phyloP scores from a whole-genome alignment of 1,140 invertebrate species.

The Drosophila serrata region DNA sequence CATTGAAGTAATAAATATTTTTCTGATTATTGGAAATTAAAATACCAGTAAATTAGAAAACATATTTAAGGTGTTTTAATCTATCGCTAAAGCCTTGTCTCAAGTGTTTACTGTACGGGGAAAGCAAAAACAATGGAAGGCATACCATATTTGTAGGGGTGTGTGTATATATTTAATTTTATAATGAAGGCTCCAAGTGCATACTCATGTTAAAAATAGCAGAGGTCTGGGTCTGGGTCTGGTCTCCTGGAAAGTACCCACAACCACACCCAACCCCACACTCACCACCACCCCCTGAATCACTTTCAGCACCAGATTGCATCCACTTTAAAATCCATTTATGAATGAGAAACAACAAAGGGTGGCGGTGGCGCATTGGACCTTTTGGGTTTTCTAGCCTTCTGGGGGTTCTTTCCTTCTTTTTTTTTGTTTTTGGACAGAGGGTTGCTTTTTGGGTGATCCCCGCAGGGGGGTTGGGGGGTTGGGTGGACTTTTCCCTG shows the following conservation, averaged over 20 bases:
- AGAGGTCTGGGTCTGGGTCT: constrained; percentile 15
- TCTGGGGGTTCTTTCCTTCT: constrained; percentile 19
- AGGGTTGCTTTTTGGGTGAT: constrained; percentile 36
- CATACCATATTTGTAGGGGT: neutral
- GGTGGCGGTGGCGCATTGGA: constrained; percentile 32
- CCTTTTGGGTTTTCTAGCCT: constrained; percentile 16
- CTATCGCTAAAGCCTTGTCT: constrained; percentile 29
- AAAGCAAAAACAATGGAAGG: constrained; percentile 32
- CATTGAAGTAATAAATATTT: neutral
- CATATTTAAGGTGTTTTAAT: constrained; percentile 6
- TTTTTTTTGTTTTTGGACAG: constrained; percentile 12
- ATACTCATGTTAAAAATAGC: constrained; percentile 67
- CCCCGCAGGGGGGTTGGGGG: constrained; percentile 5
- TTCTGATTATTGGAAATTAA: too few species aligned
- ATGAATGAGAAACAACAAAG: constrained; percentile 62
- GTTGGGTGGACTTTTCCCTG: constrained; percentile 2
- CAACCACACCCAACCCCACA: constrained; percentile 7
- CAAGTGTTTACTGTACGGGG: constrained; percentile 54
- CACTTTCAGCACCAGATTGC: constrained; percentile 50
- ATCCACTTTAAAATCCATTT: constrained; percentile 82
- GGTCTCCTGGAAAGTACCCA: constrained; percentile 5
- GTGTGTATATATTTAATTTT: constrained; percentile 70
- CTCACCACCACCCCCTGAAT: constrained; percentile 10
- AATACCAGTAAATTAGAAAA: constrained; percentile 1
- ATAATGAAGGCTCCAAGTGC: constrained; percentile 77